Conservation (phyloP, 2,113 vertebrate species). For the Steatornis caripensis region DNA sequence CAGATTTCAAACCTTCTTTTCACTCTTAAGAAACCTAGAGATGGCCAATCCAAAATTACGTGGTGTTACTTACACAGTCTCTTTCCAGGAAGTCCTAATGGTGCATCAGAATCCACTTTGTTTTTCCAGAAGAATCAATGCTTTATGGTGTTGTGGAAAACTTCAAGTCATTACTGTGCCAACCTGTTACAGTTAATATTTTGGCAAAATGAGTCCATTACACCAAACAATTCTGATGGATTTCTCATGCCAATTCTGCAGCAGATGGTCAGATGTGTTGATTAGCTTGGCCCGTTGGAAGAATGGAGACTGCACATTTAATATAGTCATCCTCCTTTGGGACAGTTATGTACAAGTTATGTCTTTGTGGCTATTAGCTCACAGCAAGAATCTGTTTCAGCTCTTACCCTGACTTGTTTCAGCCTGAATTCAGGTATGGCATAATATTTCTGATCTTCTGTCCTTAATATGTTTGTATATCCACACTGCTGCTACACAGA, state of each 20-base stretch:
- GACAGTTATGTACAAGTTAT: not conserved
- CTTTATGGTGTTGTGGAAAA: not conserved
- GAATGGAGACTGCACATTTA: not conserved
- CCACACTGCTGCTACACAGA: not conserved
- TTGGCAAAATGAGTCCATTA: not conserved
- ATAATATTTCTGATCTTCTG: not conserved
- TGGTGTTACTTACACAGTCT: not conserved
- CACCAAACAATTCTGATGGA: fast-evolving
- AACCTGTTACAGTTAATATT: not conserved
- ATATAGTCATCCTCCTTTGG: not conserved
- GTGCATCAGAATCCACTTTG: not conserved
- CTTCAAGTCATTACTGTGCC: not conserved
- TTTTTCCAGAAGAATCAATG: not conserved
- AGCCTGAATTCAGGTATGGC: not conserved
- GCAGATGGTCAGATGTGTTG: not conserved
- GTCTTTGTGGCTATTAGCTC: not conserved
- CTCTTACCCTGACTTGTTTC: not conserved
- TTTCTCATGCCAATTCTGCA: not conserved
- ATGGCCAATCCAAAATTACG: not conserved
- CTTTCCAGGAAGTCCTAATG: not conserved
- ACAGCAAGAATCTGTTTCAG: not conserved
- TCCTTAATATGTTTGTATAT: not conserved
- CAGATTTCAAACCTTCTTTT: not conserved
- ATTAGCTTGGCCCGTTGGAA: not conserved
- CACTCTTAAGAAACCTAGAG: not conserved